Evolutionary conservation across 2,797 vertebrate species (phyloP), one percentile per base, ranked within the genome.

Genomic region (Acanthurus tractus): DNA sequence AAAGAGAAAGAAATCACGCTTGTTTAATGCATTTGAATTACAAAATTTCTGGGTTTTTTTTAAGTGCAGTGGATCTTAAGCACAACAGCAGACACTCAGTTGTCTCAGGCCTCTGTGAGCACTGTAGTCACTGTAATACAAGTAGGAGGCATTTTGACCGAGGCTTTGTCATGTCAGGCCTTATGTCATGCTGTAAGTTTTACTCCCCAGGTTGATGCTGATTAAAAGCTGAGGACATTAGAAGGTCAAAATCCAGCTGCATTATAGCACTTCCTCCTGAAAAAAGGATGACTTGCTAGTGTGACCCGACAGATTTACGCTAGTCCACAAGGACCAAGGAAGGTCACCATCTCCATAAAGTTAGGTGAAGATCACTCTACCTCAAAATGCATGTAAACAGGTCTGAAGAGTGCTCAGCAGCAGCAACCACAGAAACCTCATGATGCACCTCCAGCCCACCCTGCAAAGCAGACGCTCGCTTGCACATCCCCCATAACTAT

Each of bases 91-190:
- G 56, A 71, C 14, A 13, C 13, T 7, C 58, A 55, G 59, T 22
- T 6, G 49, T 46, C 44, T 40, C 56, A 63, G 50, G 23, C 45
- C 54, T 74, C 22, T 22, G 36, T 13, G 17, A 74, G 36, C 9
- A 4, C 42, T 55, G 56, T 67, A 74, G 74, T 29, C 29, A 34
- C 29, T 34, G 29, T 34, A 34, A 34, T 6, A 34, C 29, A 34
- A 79, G 76, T 15, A 70, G 14, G 38, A 78, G 36, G n/a, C 36
- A 78, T 71, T 58, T 56, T 52, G n/a, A 74, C 56, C 22, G 69
- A 54, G 42, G 29, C 0, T 74, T 25, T 84, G 78, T 75, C 71
- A 57, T 68, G 25, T 56, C 50, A 44, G 83, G 85, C 71, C 72
- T 59, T 29, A 64, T 58, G 44, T 67, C 53, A 66, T 40, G 22